Conservation (phyloP, 2,888 invertebrate genomes). For the Orthosia gracilis region DNA sequence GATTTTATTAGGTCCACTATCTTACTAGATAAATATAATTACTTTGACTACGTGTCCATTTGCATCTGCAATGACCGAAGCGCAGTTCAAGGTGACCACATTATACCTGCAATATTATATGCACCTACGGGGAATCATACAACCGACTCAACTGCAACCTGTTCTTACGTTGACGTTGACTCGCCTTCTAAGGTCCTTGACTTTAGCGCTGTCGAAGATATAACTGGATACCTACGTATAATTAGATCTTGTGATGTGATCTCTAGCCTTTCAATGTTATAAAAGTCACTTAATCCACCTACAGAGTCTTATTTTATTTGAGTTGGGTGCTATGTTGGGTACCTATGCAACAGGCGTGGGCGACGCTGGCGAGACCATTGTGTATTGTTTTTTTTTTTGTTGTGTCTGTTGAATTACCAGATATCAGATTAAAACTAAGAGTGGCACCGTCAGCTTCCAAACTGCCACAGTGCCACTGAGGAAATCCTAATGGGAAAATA, state of each 20-base stretch:
- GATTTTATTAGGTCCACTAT: too few species aligned
- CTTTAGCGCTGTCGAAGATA: neutral
- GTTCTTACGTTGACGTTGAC: neutral
- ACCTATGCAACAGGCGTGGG: neutral
- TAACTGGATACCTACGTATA: neutral
- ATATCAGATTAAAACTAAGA: neutral
- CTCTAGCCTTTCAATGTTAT: neutral
- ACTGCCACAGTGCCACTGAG: too few species aligned
- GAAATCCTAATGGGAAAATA: too few species aligned
- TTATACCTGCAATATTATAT: neutral
- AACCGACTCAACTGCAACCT: neutral
- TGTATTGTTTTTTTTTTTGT: too few species aligned
- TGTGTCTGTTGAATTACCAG: neutral
- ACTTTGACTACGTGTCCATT: too few species aligned
- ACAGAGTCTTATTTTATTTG: neutral
- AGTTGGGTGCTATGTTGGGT: too few species aligned
- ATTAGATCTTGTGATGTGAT: neutral
- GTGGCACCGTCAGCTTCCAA: too few species aligned
- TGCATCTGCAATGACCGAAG: neutral
- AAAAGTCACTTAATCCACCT: neutral
- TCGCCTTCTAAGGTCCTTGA: neutral
- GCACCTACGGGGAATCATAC: neutral
- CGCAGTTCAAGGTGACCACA: neutral
- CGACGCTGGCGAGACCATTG: too few species aligned
- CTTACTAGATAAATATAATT: too few species aligned